phyloP scores from a whole-genome alignment of 2,888 invertebrate genomes.

The Brachynemurus nebulosus region DNA sequence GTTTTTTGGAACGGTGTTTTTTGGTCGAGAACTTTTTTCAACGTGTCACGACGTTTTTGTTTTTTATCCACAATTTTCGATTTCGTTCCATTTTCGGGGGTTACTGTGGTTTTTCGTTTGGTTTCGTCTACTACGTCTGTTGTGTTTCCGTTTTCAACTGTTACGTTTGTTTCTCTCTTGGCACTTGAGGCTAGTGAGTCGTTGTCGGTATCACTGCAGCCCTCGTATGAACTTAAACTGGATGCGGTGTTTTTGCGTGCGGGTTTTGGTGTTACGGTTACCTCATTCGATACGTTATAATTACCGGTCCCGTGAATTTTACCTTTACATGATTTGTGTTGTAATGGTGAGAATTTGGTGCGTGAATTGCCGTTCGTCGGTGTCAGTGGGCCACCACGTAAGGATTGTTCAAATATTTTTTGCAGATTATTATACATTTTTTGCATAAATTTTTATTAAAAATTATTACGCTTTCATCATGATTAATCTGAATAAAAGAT shows the following conservation, averaged over 20 bases:
- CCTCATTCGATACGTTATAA: slow-evolving; percentile 15
- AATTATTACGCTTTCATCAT: no score
- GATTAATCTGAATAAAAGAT: no score
- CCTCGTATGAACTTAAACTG: slow-evolving; percentile 49
- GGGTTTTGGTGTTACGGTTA: slow-evolving; percentile 26
- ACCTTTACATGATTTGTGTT: slow-evolving; percentile 61
- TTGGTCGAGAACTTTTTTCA: slow-evolving; percentile 9
- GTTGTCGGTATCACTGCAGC: slow-evolving; percentile 51
- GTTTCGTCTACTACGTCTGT: slow-evolving; percentile 44
- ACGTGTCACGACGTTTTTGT: slow-evolving; percentile 15
- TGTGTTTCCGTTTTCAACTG: no score
- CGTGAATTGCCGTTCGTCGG: slow-evolving; percentile 35
- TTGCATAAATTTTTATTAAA: no score
- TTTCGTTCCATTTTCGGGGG: slow-evolving; percentile 10
- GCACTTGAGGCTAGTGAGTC: slow-evolving; percentile 41
- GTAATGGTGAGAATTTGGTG: slow-evolving; percentile 38
- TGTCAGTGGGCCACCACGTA: slow-evolving; percentile 37
- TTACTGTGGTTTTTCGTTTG: slow-evolving; percentile 26
- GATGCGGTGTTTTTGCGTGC: slow-evolving; percentile 27
- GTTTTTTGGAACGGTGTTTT: not conserved
- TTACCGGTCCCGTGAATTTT: slow-evolving; percentile 63
- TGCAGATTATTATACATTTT: no score
- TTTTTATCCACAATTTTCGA: slow-evolving; percentile 4
- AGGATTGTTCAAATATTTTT: slow-evolving; percentile 46
- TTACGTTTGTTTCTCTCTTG: slow-evolving; percentile 45